Conservation (phyloP, 2,113 vertebrate species). For the Chloroceryle aenea region DNA sequence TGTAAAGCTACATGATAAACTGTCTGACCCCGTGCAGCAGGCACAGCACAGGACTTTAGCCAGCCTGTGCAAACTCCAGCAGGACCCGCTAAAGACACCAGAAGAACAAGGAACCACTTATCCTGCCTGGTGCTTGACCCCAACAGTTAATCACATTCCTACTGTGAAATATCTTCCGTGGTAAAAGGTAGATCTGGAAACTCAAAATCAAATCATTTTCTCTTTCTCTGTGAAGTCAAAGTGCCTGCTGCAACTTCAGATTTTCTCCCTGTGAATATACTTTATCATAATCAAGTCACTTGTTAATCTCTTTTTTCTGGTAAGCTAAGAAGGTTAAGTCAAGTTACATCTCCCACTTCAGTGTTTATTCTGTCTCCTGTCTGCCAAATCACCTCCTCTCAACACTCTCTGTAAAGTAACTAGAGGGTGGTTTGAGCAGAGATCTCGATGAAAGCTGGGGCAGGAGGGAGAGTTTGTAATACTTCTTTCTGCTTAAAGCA, state of each 20-base stretch:
- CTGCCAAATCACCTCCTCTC: background rate
- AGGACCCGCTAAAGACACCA: background rate
- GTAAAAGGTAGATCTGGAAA: background rate
- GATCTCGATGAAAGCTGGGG: background rate
- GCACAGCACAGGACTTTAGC: background rate
- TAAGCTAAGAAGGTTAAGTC: background rate
- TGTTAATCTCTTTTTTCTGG: background rate
- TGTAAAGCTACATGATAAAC: background rate
- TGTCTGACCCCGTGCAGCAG: background rate
- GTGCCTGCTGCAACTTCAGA: background rate
- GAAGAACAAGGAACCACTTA: background rate
- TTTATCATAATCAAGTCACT: background rate
- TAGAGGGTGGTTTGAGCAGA: background rate
- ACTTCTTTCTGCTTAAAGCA: background rate
- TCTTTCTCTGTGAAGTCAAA: background rate
- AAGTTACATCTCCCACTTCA: background rate
- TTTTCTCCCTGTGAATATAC: background rate
- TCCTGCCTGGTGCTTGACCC: background rate
- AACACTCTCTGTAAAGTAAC: background rate
- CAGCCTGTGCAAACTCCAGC: background rate
- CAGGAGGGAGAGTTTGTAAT: background rate
- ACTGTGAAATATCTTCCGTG: rapidly evolving
- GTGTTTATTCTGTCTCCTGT: background rate
- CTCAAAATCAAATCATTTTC: background rate
- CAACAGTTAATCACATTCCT: background rate